A percentile compares a stretch with the other conserved stretches of the same genome.
phyloP scores from a whole-genome alignment of 2,113 vertebrate genomes.

The Xenotilapia longispinis region DNA sequence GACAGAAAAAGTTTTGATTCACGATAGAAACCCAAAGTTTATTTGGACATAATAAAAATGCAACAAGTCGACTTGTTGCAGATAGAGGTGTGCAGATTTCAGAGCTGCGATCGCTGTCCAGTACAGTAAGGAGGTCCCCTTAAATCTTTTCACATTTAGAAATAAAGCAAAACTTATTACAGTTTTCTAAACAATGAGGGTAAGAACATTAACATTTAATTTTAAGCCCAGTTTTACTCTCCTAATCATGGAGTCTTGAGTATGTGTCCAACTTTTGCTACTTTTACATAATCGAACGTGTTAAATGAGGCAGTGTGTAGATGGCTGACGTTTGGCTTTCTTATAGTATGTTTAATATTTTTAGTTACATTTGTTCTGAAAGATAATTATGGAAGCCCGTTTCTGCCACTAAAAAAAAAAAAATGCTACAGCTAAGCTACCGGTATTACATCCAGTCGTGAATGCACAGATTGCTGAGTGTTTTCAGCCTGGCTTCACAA shows the following conservation, averaged over 20 bases:
- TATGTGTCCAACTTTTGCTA: neutral
- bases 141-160: neutral
- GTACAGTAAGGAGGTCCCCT: neutral
- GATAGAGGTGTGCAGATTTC: neutral
- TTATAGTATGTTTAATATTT: neutral
- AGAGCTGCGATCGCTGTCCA: neutral
- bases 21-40: neutral
- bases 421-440: no score
- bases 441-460: no score
- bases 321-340: neutral
- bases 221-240: neutral
- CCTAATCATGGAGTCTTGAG: neutral
- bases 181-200: neutral
- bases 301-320: neutral
- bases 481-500: no score
- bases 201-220: neutral
- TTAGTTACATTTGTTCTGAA: neutral
- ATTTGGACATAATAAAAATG: neutral
- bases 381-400: no score
- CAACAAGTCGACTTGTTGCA: neutral
- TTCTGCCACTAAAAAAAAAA: no score
- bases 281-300: neutral
- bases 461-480: no score
- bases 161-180: neutral
- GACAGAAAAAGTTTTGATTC: rapidly evolving